phyloP scores from a whole-genome alignment of 1,140 invertebrate genomes.

The Vollenhovia emeryi region DNA sequence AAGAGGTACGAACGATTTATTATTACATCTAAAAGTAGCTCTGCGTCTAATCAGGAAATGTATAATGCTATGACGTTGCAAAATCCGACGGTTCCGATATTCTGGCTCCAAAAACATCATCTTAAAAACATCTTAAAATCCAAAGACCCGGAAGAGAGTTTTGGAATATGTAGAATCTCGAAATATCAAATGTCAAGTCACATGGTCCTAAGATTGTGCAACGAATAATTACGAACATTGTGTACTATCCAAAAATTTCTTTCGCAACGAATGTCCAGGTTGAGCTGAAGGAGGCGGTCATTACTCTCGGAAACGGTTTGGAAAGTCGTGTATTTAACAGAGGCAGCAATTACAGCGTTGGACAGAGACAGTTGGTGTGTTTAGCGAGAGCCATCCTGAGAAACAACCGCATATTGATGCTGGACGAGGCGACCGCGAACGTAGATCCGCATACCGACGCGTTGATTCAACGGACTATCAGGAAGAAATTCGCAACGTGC shows the following conservation, averaged over 20 bases:
- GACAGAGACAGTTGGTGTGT: conserved; percentile 90
- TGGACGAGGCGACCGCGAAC: conserved; percentile 93
- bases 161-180: not conserved
- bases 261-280: conserved; percentile 73
- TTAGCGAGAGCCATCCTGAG: conserved; percentile 89
- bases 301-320: conserved; percentile 82
- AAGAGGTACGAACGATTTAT: conserved; percentile 79
- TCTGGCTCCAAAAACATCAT: not conserved
- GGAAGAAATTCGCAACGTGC: conserved; percentile 83
- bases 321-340: conserved; percentile 87
- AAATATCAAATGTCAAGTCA: not conserved
- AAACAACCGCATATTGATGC: conserved; percentile 87
- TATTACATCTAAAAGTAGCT: not conserved
- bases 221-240: not conserved
- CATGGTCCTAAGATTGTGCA: not conserved
- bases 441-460: conserved; percentile 88
- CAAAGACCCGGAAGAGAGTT: not conserved
- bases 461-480: conserved; percentile 85
- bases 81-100: not conserved
- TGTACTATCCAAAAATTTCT: not conserved
- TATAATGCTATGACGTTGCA: not conserved
- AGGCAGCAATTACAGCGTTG: conserved; percentile 89
- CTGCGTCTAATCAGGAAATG: not conserved
- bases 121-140: not conserved
- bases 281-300: conserved; percentile 82